Percentiles rank a stretch among this genome's conserved stretches.
These are phyloP conservation scores for Helleia helle DNA, from an alignment of 2,888 invertebrate species.

Conservation along the genomic window DNA sequence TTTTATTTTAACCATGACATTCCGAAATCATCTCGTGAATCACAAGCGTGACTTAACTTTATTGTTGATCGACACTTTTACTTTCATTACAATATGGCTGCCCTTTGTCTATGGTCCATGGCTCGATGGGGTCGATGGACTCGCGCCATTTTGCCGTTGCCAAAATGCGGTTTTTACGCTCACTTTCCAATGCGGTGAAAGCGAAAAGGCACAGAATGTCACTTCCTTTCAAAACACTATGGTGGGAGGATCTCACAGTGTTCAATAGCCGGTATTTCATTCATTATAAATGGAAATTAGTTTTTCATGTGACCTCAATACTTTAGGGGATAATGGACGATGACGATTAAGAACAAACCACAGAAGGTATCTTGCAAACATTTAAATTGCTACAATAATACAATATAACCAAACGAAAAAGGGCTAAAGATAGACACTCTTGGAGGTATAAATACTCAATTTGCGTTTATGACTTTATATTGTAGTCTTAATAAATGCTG, in stretches of 20 bases:
- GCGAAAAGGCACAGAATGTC: conserved; percentile 70
- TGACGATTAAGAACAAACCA: too few relatives aligned
- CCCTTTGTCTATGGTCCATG: conserved; percentile 64
- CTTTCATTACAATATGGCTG: conserved; percentile 58
- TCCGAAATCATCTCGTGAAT: conserved; percentile 64
- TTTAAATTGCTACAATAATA: too few relatives aligned
- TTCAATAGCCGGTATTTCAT: conserved; percentile 40
- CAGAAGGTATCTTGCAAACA: too few relatives aligned
- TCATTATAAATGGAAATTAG: background rate
- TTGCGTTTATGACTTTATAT: too few relatives aligned
- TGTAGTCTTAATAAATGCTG: too few relatives aligned
- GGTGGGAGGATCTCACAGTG: conserved; percentile 56
- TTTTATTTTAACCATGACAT: conserved; percentile 61
- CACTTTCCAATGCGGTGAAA: conserved; percentile 74
- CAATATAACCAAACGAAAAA: too few relatives aligned
- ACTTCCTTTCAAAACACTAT: conserved; percentile 66
- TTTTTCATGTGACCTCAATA: too few relatives aligned
- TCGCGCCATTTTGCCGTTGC: conserved; percentile 59
- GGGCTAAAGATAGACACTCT: too few relatives aligned
- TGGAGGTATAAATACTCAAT: too few relatives aligned
- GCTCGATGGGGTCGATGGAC: conserved; percentile 54
- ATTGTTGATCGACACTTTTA: conserved; percentile 48
- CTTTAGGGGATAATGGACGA: too few relatives aligned
- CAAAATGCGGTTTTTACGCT: conserved; percentile 72
- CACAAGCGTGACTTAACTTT: conserved; percentile 48